Base-by-base conservation (phyloP, 2,113 vertebrate species). In the Bostrychus sinensis region DNA sequence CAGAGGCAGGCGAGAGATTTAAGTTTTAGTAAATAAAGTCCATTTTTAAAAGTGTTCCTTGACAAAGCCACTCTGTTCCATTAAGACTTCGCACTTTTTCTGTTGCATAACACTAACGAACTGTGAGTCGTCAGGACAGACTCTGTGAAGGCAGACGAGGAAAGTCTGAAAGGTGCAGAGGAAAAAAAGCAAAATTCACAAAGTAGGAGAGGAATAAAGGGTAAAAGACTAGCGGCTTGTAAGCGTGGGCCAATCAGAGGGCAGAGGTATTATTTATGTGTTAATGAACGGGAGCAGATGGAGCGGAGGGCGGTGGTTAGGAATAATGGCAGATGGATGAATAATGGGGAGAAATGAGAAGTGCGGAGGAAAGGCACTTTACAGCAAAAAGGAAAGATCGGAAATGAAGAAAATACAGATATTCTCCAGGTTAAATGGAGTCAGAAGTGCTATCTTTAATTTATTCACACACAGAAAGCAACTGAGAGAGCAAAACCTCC, bases 31-130 rank as follows among this genome's bases (percentile, higher is more conserved):
- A n/a, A n/a, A n/a, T n/a, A n/a, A n/a, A n/a, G n/a, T n/a, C n/a
- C n/a, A n/a, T n/a, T n/a, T n/a, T 32, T 32, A 2, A 32, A 32
- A 32, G 30, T 32, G 30, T 32, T 32, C 30, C 8, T 32, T 32
- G 28, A 30, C 28, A 30, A 30, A 30, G 28, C 28, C 7, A 30
- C 28, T 30, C 28, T 30, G 30, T 32, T 32, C 30, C 30, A 2
- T 32, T 32, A 32, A 32, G 30, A 32, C 30, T 32, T 32, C 8
- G 1, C 1, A n/a, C n/a, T n/a, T n/a, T n/a, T n/a, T n/a, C n/a
- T n/a, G n/a, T n/a, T n/a, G n/a, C n/a, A n/a, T 32, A 75, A 81
- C 75, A 62, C 38, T 81, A 84, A 81, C 69, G 72, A 78, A 85
- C 77, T 77, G 66, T 67, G 74, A 80, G 75, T 84, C 66, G 7